These are phyloP conservation scores for Glyptemys insculpta DNA, from an alignment of 2,797 vertebrate genomes.

Conservation along the genomic window DNA sequence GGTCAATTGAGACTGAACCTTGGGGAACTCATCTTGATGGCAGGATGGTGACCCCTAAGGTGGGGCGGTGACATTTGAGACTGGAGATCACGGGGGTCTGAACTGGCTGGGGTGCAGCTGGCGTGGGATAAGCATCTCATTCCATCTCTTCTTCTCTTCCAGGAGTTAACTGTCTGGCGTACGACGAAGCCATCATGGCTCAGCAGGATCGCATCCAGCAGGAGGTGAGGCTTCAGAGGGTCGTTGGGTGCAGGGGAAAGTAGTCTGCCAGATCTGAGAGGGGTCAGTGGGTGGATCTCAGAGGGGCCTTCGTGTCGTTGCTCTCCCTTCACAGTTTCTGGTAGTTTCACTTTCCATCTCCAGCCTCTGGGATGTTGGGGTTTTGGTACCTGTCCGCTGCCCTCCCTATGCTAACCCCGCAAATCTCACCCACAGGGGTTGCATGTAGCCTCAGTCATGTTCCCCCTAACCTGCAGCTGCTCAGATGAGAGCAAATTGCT, in stretches of 20 bases:
- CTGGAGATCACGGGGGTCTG: not conserved
- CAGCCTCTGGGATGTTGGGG: not conserved
- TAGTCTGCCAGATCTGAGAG: too few relatives aligned
- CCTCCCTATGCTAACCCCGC: not conserved
- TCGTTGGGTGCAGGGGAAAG: not conserved
- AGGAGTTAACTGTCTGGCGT: slow-evolving; percentile 94
- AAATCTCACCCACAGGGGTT: not conserved
- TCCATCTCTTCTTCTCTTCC: not conserved
- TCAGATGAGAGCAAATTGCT: not conserved
- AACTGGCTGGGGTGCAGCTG: not conserved
- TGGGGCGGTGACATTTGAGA: not conserved
- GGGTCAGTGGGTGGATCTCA: not conserved
- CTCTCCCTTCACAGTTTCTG: not conserved
- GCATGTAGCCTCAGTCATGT: not conserved
- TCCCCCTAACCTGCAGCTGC: not conserved
- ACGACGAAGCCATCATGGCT: slow-evolving; percentile 96
- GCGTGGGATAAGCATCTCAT: not conserved
- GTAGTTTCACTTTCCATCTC: not conserved
- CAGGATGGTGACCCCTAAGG: not conserved
- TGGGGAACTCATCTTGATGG: not conserved
- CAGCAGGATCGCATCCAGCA: slow-evolving; percentile 97
- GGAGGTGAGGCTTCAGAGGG: slow-evolving; percentile 81
- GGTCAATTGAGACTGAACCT: too few relatives aligned
- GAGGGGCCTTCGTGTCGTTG: not conserved
- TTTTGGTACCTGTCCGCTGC: not conserved